These are phyloP conservation scores for Rhodophaea formosa DNA, from an alignment of 2,888 invertebrate species.

Conservation along the genomic window DNA sequence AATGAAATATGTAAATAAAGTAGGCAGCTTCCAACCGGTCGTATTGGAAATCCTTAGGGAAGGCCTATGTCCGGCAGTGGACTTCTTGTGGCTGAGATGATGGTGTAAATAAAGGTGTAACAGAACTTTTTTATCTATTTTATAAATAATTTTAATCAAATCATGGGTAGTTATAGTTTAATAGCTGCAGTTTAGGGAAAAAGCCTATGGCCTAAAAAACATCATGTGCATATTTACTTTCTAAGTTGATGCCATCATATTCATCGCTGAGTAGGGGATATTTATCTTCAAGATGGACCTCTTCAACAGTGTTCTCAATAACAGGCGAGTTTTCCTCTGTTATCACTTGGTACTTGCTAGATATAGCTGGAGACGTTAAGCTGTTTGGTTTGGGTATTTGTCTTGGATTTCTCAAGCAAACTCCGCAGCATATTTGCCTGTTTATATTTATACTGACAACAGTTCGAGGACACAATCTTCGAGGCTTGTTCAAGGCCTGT, in stretches of 20 bases:
- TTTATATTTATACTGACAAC: conserved; percentile 39
- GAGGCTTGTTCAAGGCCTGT: conserved; percentile 23
- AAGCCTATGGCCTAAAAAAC: neutral
- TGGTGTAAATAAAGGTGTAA: no score
- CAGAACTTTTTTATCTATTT: no score
- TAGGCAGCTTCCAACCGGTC: no score
- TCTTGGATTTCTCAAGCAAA: conserved; percentile 62
- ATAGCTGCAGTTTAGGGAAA: no score
- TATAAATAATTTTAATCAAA: no score
- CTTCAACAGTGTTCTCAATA: conserved; percentile 88
- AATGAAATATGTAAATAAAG: no score
- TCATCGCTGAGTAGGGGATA: conserved; percentile 76
- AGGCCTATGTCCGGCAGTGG: no score
- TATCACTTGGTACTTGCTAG: conserved; percentile 85
- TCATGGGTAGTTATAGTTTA: no score
- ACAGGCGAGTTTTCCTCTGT: conserved; percentile 85
- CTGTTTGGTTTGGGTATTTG: conserved; percentile 57
- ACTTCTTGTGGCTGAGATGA: no score
- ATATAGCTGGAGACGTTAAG: conserved; percentile 67
- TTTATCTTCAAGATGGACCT: conserved; percentile 61
- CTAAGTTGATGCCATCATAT: conserved; percentile 81
- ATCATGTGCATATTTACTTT: conserved; percentile 68
- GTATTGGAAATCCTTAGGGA: no score
- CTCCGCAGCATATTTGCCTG: conserved; percentile 59
- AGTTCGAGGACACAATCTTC: conserved; percentile 22